Evolutionary conservation across 2,113 vertebrate species (phyloP), one percentile per base, ranked within the genome.

Genomic region (Ophiodon elongatus): DNA sequence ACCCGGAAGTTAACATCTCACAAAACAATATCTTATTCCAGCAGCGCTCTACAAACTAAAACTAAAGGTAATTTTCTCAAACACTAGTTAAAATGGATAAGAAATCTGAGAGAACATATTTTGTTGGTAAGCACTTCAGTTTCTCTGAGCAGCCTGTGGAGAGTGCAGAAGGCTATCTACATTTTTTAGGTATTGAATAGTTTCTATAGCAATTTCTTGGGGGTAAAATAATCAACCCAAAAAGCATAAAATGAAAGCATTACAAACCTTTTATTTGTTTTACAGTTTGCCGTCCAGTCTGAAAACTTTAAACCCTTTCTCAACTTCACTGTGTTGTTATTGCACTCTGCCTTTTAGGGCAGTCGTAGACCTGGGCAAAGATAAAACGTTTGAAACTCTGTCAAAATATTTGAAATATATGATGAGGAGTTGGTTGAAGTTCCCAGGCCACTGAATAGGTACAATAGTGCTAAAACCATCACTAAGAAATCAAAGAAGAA

Each of bases 301-400:
- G 8, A 57, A 74, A 17, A 62, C n/a, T 11, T 33, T 25, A n/a
- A 41, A 66, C 2, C 17, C 4, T 56, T 54, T 57, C 64, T 68
- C 29, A 67, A 33, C 37, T 7, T 60, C 4, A 27, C 69, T 23
- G 50, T 29, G 5, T 59, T 57, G 47, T 60, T 41, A 60, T 62
- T 67, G 74, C 31, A 50, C 3, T 72, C 39, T 37, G 60, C 31
- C 57, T 66, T 66, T 78, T 39, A 19, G 37, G 52, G 56, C 15
- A 83, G 60, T 25, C 14, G 8, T 21, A 68, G 31, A 83, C 79
- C 62, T 84, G 47, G 78, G 60, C 13, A 73, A 80, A 60, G 10
- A 60, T 74, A 45, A 62, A 23, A 81, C 6, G 13, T 45, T 71
- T 69, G 8, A 76, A 75, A 43, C 7, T 69, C 21, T 9, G 45